Evolutionary conservation across 2,888 invertebrate species (phyloP), one percentile per base, ranked within the genome.

Genomic region (Callyntrura guangdongensis): DNA sequence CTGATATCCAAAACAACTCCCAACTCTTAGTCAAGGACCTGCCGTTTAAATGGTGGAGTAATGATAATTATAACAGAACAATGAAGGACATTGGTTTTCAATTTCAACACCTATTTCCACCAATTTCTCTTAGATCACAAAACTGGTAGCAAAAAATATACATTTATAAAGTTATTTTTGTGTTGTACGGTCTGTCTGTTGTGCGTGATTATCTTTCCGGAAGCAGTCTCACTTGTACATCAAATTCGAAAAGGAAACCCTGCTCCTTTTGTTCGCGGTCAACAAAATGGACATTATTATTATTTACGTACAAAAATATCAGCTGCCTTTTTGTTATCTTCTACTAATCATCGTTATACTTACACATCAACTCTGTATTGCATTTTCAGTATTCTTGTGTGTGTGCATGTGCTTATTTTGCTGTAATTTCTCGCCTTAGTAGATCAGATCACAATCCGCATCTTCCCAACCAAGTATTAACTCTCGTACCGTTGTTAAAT

Each of bases 181-280:
- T 53, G 64, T 4, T 64, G 17, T 12, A 17, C 17, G 3, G 64
- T 9, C 64, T 64, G 20, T 64, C 17, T 22, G 22, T 11, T 17
- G 36, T 36, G 36, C 3, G 36, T 36, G 36, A 6, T 36, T 53
- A 49, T 74, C 53, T 49, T 53, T 27, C 0, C 56, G 79, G 79
- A 79, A 59, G 74, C 22, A 74, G 74, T 49, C 3, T 36, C 74
- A 79, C 79, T 56, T 14, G 0, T 77, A 53, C 14, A n/a, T 53
- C 27, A n/a, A 59, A 79, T 56, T 79, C n/a, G n/a, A 6, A 56
- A 79, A 79, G 79, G 79, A 79, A 79, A 79, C 79, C 59, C 79
- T 79, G 79, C 56, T 79, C 56, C 79, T 79, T 56, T 25, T n/a
- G 53, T n/a, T 14, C 25, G 22, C n/a, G 36, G 12, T 11, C 69